Evolutionary conservation across 2,797 vertebrate species (phyloP).

Genomic region (Epinephelus malabaricus): DNA sequence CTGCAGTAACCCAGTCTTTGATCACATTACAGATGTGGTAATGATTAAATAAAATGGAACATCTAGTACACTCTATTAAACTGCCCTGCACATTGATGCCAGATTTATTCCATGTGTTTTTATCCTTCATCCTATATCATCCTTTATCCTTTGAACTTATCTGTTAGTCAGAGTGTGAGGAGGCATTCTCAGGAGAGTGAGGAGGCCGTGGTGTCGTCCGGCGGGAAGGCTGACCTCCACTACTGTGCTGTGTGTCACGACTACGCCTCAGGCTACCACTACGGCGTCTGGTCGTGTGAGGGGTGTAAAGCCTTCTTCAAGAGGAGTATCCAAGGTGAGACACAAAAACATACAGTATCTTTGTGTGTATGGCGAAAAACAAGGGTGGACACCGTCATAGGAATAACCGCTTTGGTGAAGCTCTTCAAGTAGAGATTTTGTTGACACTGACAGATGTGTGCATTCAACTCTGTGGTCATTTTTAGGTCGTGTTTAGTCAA

Average conservation of each 20-base stretch:
- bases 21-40: background rate
- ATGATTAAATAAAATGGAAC: conserved; percentile 1
- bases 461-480: no score
- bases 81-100: background rate
- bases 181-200: conserved; percentile 74
- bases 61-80: background rate
- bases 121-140: background rate
- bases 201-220: conserved; percentile 81
- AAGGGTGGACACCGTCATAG: background rate
- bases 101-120: background rate
- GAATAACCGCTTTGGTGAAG: background rate
- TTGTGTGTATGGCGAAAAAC: background rate
- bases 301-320: conserved; percentile 99
- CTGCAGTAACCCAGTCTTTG: background rate
- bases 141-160: background rate
- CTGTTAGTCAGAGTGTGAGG: conserved; percentile 73
- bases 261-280: conserved; percentile 98
- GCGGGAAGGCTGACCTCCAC: conserved; percentile 91
- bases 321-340: conserved; percentile 98
- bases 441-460: background rate
- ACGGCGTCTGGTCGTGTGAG: conserved; percentile 98
- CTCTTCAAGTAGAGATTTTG: background rate
- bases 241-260: conserved; percentile 97
- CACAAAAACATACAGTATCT: background rate
- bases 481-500: background rate